Evolutionary conservation across 23 tunicate species (phyloP).

Genomic region (Botrylloides violaceus): DNA sequence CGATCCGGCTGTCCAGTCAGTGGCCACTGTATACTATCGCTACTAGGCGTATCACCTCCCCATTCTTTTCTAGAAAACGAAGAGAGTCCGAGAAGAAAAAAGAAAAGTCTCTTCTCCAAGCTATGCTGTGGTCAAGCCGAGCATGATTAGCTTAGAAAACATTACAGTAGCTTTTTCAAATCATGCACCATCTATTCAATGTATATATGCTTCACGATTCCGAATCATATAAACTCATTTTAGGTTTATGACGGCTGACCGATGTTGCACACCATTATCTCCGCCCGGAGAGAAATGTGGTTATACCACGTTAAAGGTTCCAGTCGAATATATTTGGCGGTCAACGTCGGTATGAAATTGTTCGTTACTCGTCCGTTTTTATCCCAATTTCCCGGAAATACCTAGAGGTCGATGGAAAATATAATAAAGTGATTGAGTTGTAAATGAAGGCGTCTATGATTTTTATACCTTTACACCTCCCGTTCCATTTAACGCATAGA

Average conservation of each 20-base stretch:
- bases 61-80: constrained; percentile 7
- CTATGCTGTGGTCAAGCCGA: constrained; percentile 14
- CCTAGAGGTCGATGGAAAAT: background rate
- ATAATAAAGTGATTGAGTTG: background rate
- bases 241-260: no score
- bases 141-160: background rate
- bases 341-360: background rate
- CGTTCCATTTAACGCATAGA: background rate
- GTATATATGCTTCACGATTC: no score
- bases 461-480: background rate
- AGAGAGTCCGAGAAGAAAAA: background rate
- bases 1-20: no score
- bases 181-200: no score
- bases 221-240: no score
- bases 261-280: constrained; percentile 7
- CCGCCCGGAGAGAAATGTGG: constrained; percentile 17
- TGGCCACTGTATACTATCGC: no score
- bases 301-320: background rate
- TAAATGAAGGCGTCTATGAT: background rate
- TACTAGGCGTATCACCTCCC: no score
- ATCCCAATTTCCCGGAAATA: constrained; percentile 4
- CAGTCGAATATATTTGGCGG: constrained; percentile 4
- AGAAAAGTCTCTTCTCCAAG: constrained; percentile 1
- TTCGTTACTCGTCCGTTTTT: constrained; percentile 8
- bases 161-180: no score